Evolutionary conservation across 2,113 vertebrate species (phyloP).

Genomic region (Ariopsis seemanni): DNA sequence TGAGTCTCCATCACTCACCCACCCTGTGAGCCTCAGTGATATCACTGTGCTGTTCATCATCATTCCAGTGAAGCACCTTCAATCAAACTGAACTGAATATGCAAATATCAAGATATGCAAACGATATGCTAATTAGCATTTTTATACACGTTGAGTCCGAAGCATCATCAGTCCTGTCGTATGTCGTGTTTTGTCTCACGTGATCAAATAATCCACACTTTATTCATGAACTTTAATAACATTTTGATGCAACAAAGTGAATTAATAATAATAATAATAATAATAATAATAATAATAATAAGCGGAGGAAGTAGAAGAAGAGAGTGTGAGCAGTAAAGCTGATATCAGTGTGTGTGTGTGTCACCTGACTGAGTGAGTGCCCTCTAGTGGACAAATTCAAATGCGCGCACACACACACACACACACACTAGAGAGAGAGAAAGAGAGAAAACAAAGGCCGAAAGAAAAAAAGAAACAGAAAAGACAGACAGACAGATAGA

Average conservation of each 20-base stretch:
- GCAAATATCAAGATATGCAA: not conserved
- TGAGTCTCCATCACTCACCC: not conserved
- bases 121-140: not conserved
- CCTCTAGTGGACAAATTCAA: slow-evolving; percentile 86
- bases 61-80: not conserved
- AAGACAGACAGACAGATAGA: not conserved
- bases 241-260: not conserved
- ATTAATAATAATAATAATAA: no score
- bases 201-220: not conserved
- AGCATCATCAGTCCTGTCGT: not conserved
- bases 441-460: not conserved
- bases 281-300: no score
- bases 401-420: rapidly evolving
- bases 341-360: not conserved
- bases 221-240: not conserved
- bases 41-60: not conserved
- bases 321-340: not conserved
- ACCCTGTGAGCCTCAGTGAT: not conserved
- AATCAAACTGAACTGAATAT: not conserved
- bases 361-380: slow-evolving; percentile 71
- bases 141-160: not conserved
- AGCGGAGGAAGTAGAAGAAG: not conserved
- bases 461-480: not conserved
- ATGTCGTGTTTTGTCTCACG: not conserved
- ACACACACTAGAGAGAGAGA: not conserved